These are phyloP conservation scores for Heterochromis multidens DNA, from an alignment of 2,113 vertebrate genomes.

Conservation along the genomic window DNA sequence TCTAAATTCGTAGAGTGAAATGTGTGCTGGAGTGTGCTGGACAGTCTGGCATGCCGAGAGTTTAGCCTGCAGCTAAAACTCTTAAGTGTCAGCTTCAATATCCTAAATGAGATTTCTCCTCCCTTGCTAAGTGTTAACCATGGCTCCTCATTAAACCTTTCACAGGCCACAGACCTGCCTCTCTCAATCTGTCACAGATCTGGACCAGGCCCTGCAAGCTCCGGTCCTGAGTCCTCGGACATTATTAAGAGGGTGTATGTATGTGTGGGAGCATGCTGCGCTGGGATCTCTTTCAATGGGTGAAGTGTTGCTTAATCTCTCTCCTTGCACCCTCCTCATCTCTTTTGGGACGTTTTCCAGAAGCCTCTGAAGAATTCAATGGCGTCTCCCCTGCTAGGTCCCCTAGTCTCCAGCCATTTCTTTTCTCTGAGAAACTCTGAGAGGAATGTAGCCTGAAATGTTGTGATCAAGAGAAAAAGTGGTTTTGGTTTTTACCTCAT, in stretches of 20 bases:
- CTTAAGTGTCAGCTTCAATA: constrained; percentile 12
- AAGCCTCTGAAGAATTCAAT: constrained; percentile 32
- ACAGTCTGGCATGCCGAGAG: neutral
- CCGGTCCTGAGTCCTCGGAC: neutral
- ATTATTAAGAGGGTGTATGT: neutral
- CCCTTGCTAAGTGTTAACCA: neutral
- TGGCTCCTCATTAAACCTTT: constrained; percentile 2
- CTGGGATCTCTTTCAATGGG: constrained; percentile 14
- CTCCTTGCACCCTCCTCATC: neutral
- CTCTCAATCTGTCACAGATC: neutral
- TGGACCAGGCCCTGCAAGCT: neutral
- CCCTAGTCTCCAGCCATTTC: neutral
- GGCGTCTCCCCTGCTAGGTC: constrained; percentile 42
- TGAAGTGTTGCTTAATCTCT: constrained; percentile 39
- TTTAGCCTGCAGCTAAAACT: neutral
- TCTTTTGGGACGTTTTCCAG: constrained; percentile 42
- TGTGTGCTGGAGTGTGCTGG: neutral
- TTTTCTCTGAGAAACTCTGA: constrained; percentile 30
- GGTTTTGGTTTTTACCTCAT: constrained; percentile 4
- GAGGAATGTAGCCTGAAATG: constrained; percentile 29
- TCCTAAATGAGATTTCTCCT: constrained; percentile 19
- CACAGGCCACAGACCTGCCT: neutral
- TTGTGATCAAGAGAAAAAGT: neutral
- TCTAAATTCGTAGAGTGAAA: neutral
- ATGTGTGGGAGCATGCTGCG: neutral